Evolutionary conservation across 2,113 vertebrate genomes (phyloP), one percentile per base, ranked within the genome.

Genomic region (Polyodon spathula): DNA sequence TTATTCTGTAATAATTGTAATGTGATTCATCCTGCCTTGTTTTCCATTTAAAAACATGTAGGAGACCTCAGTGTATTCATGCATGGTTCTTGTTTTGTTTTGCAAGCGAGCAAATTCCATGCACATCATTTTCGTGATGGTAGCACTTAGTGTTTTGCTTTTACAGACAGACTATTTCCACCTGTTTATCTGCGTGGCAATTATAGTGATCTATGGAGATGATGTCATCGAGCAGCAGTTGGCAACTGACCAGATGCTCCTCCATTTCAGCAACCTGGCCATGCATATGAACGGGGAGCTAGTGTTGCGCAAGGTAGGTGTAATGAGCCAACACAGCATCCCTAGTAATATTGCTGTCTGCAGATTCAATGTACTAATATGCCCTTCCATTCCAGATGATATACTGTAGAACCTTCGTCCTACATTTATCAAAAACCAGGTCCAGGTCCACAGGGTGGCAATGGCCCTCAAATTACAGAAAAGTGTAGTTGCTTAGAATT

Each of bases 271-370:
- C 69, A 95, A 94, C 81, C 83, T 98, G 74, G 93, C 96, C 70
- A 97, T 97, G 94, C 96, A 96, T 84, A 98, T 97, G 94, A 97
- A 92, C 0, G 95, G 96, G 55, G 94, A 97, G 16, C 88, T 98
- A 37, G 93, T 98, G 38, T 93, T 98, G 69, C 89, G 92, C 68
- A 99, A 99, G 95, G 96, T 95, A 74, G 56, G 57, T 27, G 41
- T 14, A 14, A 14, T 46, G 4, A 14, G 44, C 44, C 44, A n/a
- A 15, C 56, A 39, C 14, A 5, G 38, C 4, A 7, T 14, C 9
- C 14, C 51, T 15, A 14, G 27, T 27, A 27, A 27, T 27, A 27
- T 27, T 27, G 27, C 1, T 27, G 27, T 27, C 27, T 27, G 27
- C 27, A 27, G 3, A 27, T 27, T 27, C 27, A 27, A 3, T 27